phyloP scores from a whole-genome alignment of 2,888 invertebrate species.

The Prenolepis imparis region DNA sequence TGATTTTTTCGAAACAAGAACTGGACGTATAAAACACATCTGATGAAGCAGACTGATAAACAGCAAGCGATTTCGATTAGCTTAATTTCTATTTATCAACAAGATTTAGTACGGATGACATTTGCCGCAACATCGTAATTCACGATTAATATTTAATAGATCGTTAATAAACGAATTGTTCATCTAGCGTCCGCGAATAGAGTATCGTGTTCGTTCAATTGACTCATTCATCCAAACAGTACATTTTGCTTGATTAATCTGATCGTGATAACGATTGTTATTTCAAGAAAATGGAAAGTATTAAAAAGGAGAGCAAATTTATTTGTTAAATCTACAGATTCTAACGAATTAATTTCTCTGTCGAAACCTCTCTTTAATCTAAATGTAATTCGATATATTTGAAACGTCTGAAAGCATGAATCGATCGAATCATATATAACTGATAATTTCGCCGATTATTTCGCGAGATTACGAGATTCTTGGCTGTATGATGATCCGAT shows the following conservation, averaged over 20 bases:
- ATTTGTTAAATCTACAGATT: background rate
- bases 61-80: conserved; percentile 38
- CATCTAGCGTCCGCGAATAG: background rate
- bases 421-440: background rate
- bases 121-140: conserved; percentile 34
- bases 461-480: background rate
- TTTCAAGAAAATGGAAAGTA: background rate
- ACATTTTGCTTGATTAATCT: conserved; percentile 4
- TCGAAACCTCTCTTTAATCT: background rate
- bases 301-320: background rate
- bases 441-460: background rate
- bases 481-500: conserved; percentile 38
- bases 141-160: conserved; percentile 41
- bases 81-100: conserved; percentile 45
- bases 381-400: background rate
- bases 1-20: too few species aligned
- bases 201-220: conserved; percentile 16
- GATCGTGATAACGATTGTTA: background rate
- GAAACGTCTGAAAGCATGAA: background rate
- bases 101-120: conserved; percentile 45
- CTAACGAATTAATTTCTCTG: background rate
- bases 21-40: too few species aligned
- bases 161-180: conserved; percentile 38
- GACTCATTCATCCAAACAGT: background rate
- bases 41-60: conserved; percentile 23